Evolutionary conservation across 53 echinoderm and acorn worm genomes (phyloP).

Genomic region (Arbacia lixula): DNA sequence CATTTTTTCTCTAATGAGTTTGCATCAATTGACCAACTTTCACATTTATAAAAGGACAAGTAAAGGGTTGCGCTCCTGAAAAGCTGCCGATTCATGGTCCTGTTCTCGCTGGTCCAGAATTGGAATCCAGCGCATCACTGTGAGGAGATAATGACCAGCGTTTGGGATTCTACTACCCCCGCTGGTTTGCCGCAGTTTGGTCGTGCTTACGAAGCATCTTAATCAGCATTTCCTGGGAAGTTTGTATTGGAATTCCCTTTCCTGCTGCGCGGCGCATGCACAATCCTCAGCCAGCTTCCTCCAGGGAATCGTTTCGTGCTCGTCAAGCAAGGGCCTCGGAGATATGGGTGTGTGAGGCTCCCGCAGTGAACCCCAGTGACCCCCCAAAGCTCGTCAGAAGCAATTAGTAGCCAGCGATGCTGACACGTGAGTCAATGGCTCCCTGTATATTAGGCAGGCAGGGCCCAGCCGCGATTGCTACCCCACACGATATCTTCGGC

Average conservation of each 20-base stretch:
- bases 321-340: conserved; percentile 4
- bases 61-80: neutral
- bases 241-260: conserved; percentile 63
- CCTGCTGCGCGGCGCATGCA: conserved; percentile 18
- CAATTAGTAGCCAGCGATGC: conserved; percentile 19
- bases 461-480: neutral
- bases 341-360: conserved; percentile 39
- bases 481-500: neutral
- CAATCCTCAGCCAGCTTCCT: conserved; percentile 10
- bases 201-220: conserved; percentile 21
- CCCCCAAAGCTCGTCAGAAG: conserved; percentile 18
- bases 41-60: neutral
- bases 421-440: conserved; percentile 35
- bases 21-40: neutral
- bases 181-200: neutral
- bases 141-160: conserved; percentile 7
- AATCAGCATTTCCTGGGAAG: conserved; percentile 54
- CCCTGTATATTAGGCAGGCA: conserved; percentile 2
- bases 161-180: neutral
- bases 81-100: conserved; percentile 37
- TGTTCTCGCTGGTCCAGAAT: neutral
- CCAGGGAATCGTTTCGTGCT: conserved; percentile 2
- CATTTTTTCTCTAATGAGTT: neutral
- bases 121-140: neutral
- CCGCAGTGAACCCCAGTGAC: conserved; percentile 42